Evolutionary conservation across 2,797 vertebrate species (phyloP).

Genomic region (Phoebastria nigripes): DNA sequence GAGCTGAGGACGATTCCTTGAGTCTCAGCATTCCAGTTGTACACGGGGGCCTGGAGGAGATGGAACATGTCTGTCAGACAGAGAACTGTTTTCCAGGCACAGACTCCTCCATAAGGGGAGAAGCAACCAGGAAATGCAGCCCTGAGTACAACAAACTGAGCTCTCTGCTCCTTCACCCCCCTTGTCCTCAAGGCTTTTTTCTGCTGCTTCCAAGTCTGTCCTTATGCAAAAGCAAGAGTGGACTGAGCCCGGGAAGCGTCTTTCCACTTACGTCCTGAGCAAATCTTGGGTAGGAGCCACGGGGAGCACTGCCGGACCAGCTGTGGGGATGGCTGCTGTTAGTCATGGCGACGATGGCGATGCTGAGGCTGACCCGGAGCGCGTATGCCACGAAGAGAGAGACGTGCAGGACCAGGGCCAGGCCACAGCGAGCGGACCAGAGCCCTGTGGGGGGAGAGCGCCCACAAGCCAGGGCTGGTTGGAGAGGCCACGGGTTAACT

Average conservation of each 20-base stretch:
- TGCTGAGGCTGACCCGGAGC: slow-evolving; percentile 87
- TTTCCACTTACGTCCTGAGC: slow-evolving; percentile 50
- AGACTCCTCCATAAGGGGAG: background rate
- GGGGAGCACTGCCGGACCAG: slow-evolving; percentile 50
- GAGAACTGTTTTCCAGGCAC: background rate
- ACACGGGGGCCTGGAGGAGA: slow-evolving; percentile 73
- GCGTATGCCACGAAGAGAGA: slow-evolving; percentile 83
- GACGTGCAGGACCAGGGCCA: slow-evolving; percentile 84
- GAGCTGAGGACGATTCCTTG: slow-evolving; percentile 85
- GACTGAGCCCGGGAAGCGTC: background rate
- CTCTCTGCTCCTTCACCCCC: background rate
- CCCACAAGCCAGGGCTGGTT: background rate
- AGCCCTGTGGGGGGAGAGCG: background rate
- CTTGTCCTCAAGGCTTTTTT: background rate
- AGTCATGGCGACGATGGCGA: slow-evolving; percentile 87
- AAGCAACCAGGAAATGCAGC: too few relatives aligned
- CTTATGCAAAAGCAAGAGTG: background rate
- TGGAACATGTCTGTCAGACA: background rate
- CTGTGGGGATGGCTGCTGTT: slow-evolving; percentile 67
- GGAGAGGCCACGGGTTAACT: background rate
- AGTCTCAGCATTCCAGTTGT: slow-evolving; percentile 79
- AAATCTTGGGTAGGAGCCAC: slow-evolving; percentile 44
- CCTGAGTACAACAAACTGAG: background rate
- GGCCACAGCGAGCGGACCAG: slow-evolving; percentile 80
- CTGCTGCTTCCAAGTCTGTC: background rate